These are phyloP conservation scores for Serrognathus titanus DNA, from an alignment of 2,888 invertebrate species.

Conservation along the genomic window DNA sequence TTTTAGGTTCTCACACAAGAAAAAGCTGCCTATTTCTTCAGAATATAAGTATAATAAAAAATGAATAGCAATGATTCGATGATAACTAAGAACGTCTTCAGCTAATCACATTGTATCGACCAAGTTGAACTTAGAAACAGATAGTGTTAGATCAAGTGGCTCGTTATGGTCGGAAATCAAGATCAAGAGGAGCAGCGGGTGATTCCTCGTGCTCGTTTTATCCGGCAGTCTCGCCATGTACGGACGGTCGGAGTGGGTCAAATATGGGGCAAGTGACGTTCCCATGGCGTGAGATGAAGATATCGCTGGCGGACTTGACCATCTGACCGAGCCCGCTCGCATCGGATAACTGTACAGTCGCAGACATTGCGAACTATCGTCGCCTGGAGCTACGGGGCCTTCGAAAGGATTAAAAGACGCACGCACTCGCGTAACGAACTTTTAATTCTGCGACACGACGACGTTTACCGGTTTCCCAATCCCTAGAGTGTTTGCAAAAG, in stretches of 20 bases:
- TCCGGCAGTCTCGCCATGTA: not conserved
- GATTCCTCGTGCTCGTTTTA: not conserved
- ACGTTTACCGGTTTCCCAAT: no score
- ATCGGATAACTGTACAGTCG: slow-evolving; percentile 18
- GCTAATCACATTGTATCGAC: no score
- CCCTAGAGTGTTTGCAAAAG: no score
- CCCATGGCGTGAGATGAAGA: slow-evolving; percentile 14
- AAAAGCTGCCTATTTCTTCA: no score
- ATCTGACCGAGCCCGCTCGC: slow-evolving; percentile 31
- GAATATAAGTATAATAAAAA: no score
- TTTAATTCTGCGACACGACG: no score
- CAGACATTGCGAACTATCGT: slow-evolving; percentile 13
- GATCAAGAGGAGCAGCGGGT: not conserved
- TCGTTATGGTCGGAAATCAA: not conserved
- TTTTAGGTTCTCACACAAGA: no score
- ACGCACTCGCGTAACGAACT: not conserved
- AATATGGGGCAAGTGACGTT: slow-evolving; percentile 18
- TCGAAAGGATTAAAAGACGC: slow-evolving; percentile 1
- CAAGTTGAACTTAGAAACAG: not conserved
- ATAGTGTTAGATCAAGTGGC: slow-evolving; percentile 1
- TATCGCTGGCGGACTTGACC: slow-evolving; percentile 31
- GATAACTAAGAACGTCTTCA: no score
- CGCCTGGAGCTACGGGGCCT: not conserved
- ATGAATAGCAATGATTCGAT: no score
- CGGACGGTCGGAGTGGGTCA: not conserved